These are phyloP conservation scores for Caenorhabditis sp. DNA, from an alignment of 2,888 invertebrate species.

Conservation along the genomic window DNA sequence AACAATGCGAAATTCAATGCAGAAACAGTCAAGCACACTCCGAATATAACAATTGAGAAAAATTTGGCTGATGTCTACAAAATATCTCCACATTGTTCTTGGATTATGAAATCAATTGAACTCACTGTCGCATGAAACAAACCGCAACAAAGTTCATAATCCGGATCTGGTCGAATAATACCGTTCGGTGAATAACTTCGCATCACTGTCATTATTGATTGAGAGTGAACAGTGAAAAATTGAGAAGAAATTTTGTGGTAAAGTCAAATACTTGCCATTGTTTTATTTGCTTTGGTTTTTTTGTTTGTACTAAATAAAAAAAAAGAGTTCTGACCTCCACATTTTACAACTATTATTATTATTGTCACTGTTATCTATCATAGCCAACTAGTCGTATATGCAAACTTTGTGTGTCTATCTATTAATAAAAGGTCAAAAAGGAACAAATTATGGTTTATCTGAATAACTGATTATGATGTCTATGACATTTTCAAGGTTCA, in stretches of 20 bases:
- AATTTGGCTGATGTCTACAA: conserved; percentile 42
- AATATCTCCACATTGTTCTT: background rate
- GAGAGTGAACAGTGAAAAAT: background rate
- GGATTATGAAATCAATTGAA: background rate
- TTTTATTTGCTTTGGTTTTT: conserved; percentile 4
- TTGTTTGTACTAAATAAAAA: too few relatives aligned
- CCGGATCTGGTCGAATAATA: conserved; percentile 32
- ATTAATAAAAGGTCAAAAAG: too few relatives aligned
- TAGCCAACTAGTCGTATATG: too few relatives aligned
- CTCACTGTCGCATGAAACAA: conserved; percentile 33
- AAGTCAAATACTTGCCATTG: background rate
- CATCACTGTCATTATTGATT: conserved; percentile 9
- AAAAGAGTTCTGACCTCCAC: background rate
- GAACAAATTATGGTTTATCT: too few relatives aligned
- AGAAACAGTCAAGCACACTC: conserved; percentile 27
- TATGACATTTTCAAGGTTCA: too few relatives aligned
- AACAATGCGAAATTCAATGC: conserved; percentile 28
- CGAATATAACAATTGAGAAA: conserved; percentile 31
- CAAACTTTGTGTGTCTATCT: too few relatives aligned
- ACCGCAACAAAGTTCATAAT: conserved; percentile 39
- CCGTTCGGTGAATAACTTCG: conserved; percentile 44
- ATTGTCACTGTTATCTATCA: background rate
- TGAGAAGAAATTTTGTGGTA: background rate
- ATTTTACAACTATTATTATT: background rate
- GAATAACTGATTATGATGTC: too few relatives aligned